These are phyloP conservation scores for Entomyzon cyanotis DNA, from an alignment of 2,113 vertebrate genomes.

Conservation along the genomic window DNA sequence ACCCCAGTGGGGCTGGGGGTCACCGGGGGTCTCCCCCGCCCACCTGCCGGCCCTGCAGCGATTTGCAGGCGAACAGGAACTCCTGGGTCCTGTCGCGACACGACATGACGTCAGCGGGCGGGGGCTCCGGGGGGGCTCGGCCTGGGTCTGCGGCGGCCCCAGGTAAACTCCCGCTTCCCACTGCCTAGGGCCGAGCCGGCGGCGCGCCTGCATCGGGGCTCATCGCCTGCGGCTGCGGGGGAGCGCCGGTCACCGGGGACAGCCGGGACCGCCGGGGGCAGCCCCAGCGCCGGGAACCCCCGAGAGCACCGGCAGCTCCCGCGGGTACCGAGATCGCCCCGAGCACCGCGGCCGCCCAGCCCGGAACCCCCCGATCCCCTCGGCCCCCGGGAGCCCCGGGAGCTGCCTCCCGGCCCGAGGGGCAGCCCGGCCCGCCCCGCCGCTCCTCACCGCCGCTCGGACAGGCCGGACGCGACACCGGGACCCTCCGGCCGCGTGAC, in stretches of 20 bases:
- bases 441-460: neutral
- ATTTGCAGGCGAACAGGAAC: too few species aligned
- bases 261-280: neutral
- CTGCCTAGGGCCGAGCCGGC: neutral
- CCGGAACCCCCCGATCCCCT: neutral
- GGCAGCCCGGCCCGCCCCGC: neutral
- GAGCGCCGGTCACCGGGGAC: too few species aligned
- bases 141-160: neutral
- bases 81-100: too few species aligned
- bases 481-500: neutral
- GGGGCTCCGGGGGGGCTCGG: too few species aligned
- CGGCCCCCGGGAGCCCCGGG: too few species aligned
- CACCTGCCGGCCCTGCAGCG: too few species aligned
- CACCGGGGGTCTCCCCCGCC: too few species aligned
- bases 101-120: too few species aligned
- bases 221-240: neutral
- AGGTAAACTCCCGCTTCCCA: neutral
- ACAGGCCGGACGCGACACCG: neutral
- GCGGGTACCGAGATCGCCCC: too few species aligned
- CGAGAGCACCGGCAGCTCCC: too few species aligned
- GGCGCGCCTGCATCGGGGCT: neutral
- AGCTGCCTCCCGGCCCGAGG: neutral
- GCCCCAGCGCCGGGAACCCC: too few species aligned
- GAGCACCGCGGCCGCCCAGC: neutral
- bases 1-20: too few species aligned